These are phyloP conservation scores for Macrobrachium nipponense DNA, from an alignment of 1,140 invertebrate genomes.

Conservation along the genomic window DNA sequence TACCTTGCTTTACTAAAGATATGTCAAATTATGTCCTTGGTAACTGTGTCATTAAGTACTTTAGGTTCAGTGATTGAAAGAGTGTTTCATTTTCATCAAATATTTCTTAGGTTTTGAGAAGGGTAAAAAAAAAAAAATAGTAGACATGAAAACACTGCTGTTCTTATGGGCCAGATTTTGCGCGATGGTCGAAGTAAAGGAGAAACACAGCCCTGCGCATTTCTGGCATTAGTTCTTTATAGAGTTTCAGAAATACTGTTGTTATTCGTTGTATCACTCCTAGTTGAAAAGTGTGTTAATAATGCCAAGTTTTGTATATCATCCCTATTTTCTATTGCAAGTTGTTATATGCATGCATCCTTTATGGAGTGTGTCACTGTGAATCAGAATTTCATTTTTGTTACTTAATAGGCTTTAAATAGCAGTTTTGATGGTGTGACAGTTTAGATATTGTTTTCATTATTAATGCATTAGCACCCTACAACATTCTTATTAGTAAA, in stretches of 20 bases:
- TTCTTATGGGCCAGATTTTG: constrained; percentile 18
- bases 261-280: constrained; percentile 36
- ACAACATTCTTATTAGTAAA: no score
- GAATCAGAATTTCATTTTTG: neutral
- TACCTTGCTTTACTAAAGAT: no score
- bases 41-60: no score
- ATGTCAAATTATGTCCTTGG: no score
- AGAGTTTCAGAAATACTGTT: constrained; percentile 3
- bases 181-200: constrained; percentile 11
- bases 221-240: constrained; percentile 16
- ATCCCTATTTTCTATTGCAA: constrained; percentile 9
- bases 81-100: no score
- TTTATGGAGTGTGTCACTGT: neutral
- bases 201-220: constrained; percentile 51
- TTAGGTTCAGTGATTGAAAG: no score
- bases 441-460: no score
- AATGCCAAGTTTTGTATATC: constrained; percentile 42
- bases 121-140: no score
- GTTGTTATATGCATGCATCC: neutral
- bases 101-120: no score
- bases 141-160: no score
- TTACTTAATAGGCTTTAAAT: neutral
- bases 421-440: no score
- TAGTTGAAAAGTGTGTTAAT: constrained; percentile 37
- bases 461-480: no score